Evolutionary conservation across 2,113 vertebrate species (phyloP).

Genomic region (Diphyllodes magnificus): DNA sequence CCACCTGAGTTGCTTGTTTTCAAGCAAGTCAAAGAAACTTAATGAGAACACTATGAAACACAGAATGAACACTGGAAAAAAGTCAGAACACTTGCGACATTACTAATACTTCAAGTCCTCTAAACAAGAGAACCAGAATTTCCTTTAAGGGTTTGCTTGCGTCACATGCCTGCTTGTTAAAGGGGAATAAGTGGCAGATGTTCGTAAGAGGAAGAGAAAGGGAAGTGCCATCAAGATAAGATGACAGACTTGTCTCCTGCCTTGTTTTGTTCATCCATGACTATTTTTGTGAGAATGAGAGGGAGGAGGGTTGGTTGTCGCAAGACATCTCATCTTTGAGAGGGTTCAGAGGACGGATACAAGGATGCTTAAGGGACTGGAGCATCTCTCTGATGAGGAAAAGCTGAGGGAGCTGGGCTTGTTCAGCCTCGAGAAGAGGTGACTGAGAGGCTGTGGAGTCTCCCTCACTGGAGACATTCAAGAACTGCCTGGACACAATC

Average conservation of each 20-base stretch:
- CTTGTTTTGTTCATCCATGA: not conserved
- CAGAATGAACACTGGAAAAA: not conserved
- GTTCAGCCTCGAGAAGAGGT: not conserved
- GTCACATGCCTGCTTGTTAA: not conserved
- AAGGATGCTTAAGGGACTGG: not conserved
- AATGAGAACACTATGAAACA: not conserved
- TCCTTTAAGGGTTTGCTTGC: not conserved
- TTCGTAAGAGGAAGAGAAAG: not conserved
- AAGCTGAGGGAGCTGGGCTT: not conserved
- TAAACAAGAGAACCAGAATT: not conserved
- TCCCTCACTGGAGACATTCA: not conserved
- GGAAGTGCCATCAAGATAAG: not conserved
- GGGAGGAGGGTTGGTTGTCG: not conserved
- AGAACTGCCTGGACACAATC: not conserved
- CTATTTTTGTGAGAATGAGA: not conserved
- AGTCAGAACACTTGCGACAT: not conserved
- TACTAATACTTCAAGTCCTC: not conserved
- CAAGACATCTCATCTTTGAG: not conserved
- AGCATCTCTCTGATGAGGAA: not conserved
- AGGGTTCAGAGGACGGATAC: not conserved
- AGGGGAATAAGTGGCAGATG: not conserved
- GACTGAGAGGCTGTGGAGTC: not conserved
- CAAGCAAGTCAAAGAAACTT: not conserved
- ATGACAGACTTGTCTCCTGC: not conserved
- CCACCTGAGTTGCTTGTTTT: not conserved